These are phyloP conservation scores for Geotrypetes seraphini DNA, from an alignment of 2,797 vertebrate genomes.

Conservation along the genomic window DNA sequence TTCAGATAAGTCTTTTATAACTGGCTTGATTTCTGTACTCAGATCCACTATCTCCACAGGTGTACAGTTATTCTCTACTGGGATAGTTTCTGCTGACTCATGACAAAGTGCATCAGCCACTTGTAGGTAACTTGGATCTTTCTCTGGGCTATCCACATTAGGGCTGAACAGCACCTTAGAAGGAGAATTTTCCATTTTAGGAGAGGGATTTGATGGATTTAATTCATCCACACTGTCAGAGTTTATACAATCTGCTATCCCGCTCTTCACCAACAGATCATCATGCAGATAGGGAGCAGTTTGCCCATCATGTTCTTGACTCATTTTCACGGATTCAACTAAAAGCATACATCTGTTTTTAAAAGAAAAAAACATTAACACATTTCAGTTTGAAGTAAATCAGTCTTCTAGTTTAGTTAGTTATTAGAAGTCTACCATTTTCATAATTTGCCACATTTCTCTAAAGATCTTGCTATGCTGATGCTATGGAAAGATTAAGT, in stretches of 20 bases:
- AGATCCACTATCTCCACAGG: not conserved
- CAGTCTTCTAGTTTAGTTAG: no score
- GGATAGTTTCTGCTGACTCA: not conserved
- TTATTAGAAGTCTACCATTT: no score
- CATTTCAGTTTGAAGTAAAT: no score
- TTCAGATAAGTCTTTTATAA: not conserved
- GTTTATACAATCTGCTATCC: constrained; percentile 60
- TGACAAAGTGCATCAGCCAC: no score
- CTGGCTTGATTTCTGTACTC: not conserved
- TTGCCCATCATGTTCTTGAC: no score
- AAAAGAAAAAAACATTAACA: no score
- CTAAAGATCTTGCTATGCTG: no score
- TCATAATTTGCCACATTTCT: no score
- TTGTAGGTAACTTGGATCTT: no score
- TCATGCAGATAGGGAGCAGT: constrained; percentile 36
- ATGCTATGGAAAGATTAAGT: no score
- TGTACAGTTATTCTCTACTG: not conserved
- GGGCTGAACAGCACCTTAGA: not conserved
- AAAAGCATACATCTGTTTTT: no score
- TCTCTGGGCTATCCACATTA: not conserved
- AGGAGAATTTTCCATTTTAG: constrained; percentile 31
- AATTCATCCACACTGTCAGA: constrained; percentile 14
- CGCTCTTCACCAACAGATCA: constrained; percentile 53
- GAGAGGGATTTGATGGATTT: constrained; percentile 22
- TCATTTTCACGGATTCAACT: no score